Percentiles rank a stretch among this genome's conserved stretches.
Evolutionary conservation across 1,140 invertebrate genomes (phyloP).

Genomic region (Formica exsecta): DNA sequence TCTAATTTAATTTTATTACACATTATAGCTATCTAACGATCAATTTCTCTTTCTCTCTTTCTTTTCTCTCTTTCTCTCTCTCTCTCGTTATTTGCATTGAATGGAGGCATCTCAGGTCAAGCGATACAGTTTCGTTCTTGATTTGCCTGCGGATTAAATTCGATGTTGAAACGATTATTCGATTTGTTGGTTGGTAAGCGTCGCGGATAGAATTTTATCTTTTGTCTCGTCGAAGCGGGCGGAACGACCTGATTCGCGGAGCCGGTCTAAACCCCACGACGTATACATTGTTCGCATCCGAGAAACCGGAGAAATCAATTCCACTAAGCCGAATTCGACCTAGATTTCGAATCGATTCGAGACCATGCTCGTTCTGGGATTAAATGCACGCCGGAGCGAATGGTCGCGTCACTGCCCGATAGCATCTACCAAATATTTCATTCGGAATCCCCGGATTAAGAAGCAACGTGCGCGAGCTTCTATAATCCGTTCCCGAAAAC

Average conservation of each 20-base stretch:
- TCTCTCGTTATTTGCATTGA: background rate
- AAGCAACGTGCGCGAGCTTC: conserved; percentile 62
- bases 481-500: conserved; percentile 51
- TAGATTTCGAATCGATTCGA: conserved; percentile 75
- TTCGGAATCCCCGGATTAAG: conserved; percentile 74
- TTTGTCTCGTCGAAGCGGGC: conserved; percentile 54
- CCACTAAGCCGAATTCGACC: conserved; percentile 76
- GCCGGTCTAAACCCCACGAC: conserved; percentile 62
- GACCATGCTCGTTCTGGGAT: conserved; percentile 65
- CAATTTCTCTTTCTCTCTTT: background rate
- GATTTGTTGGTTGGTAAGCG: conserved; percentile 62
- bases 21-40: conserved; percentile 2
- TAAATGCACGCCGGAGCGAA: conserved; percentile 67
- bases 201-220: conserved; percentile 61
- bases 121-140: conserved; percentile 17
- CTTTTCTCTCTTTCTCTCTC: background rate
- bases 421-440: conserved; percentile 72
- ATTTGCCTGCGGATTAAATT: conserved; percentile 51
- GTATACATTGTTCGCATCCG: conserved; percentile 72
- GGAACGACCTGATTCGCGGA: conserved; percentile 61
- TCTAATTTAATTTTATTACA: background rate
- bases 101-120: background rate
- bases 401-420: conserved; percentile 68
- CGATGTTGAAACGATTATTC: conserved; percentile 60
- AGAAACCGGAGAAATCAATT: conserved; percentile 77